Evolutionary conservation across 2,888 invertebrate genomes (phyloP).

Genomic region (Parnassius apollo): DNA sequence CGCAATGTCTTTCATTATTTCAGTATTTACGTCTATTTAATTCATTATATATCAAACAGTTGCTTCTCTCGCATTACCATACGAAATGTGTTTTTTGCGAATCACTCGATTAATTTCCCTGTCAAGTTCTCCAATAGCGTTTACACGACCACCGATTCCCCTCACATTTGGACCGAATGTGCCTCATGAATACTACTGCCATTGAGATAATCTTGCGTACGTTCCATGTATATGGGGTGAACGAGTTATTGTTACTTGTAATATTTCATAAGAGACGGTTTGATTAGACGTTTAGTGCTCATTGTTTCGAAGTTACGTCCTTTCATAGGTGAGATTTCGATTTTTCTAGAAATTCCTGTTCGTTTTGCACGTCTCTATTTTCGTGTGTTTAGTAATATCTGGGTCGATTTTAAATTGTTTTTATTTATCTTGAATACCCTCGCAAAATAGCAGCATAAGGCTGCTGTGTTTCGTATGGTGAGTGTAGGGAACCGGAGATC

Average conservation of each 20-base stretch:
- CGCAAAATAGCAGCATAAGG: too few relatives aligned
- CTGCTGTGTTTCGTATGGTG: too few relatives aligned
- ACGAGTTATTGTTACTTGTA: slow-evolving; percentile 28
- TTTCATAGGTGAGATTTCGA: slow-evolving; percentile 1
- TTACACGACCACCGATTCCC: slow-evolving; percentile 65
- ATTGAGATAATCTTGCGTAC: slow-evolving; percentile 70
- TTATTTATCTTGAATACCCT: too few relatives aligned
- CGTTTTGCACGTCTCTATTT: background rate
- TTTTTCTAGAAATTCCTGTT: background rate
- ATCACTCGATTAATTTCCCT: slow-evolving; percentile 59
- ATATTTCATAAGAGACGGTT: slow-evolving; percentile 20
- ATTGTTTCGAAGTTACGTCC: slow-evolving; percentile 14
- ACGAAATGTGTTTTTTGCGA: slow-evolving; percentile 31
- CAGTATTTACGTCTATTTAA: background rate
- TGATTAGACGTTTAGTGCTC: slow-evolving; percentile 17
- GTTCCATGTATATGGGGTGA: slow-evolving; percentile 42
- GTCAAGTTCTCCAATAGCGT: slow-evolving; percentile 61
- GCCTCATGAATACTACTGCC: slow-evolving; percentile 64
- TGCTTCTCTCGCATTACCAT: slow-evolving; percentile 8
- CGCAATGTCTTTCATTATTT: too few relatives aligned
- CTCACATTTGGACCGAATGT: slow-evolving; percentile 76
- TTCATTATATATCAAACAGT: too few relatives aligned
- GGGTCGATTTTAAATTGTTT: too few relatives aligned
- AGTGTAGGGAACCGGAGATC: too few relatives aligned
- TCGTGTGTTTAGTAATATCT: background rate